A percentile compares a stretch with the other conserved stretches of the same genome.
Evolutionary conservation across 2,888 invertebrate genomes (phyloP).

Genomic region (Clivina fossor): DNA sequence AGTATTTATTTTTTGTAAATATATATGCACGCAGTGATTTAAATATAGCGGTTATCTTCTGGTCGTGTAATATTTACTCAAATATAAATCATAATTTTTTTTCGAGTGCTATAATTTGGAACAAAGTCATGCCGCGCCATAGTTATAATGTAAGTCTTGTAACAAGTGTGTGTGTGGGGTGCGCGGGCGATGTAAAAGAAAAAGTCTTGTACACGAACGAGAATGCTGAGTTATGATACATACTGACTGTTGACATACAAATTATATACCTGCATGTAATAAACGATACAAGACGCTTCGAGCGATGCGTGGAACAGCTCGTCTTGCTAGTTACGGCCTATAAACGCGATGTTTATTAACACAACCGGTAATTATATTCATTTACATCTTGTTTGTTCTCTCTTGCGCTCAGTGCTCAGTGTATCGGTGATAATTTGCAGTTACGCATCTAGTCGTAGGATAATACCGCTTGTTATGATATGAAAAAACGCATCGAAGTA

Average conservation of each 20-base stretch:
- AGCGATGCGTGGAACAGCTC: slow-evolving; percentile 9
- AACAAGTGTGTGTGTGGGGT: slow-evolving; percentile 5
- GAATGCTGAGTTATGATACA: slow-evolving; percentile 25
- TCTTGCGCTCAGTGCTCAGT: neutral
- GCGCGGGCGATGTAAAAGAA: no score
- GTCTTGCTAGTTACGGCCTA: slow-evolving; percentile 21
- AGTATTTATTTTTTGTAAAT: no score
- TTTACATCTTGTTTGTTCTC: slow-evolving; percentile 33
- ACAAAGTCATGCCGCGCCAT: slow-evolving; percentile 25
- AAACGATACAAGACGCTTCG: slow-evolving; percentile 18
- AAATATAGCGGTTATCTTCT: no score
- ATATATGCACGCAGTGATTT: slow-evolving; percentile 1
- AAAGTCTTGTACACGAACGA: neutral
- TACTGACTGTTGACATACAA: slow-evolving; percentile 31
- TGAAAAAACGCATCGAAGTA: slow-evolving; percentile 8
- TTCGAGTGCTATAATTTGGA: slow-evolving; percentile 31
- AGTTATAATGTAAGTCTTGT: neutral
- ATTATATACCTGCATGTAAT: slow-evolving; percentile 31
- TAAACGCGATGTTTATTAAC: slow-evolving; percentile 32
- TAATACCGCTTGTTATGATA: slow-evolving; percentile 14
- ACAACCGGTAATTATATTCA: slow-evolving; percentile 31
- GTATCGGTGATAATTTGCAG: slow-evolving; percentile 16
- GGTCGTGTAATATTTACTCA: slow-evolving; percentile 19
- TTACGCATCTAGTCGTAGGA: slow-evolving; percentile 7
- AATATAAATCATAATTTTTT: slow-evolving; percentile 21